Evolutionary conservation across 2,797 vertebrate species (phyloP), one percentile per base, ranked within the genome.

Genomic region (Lagocephalus sceleratus): DNA sequence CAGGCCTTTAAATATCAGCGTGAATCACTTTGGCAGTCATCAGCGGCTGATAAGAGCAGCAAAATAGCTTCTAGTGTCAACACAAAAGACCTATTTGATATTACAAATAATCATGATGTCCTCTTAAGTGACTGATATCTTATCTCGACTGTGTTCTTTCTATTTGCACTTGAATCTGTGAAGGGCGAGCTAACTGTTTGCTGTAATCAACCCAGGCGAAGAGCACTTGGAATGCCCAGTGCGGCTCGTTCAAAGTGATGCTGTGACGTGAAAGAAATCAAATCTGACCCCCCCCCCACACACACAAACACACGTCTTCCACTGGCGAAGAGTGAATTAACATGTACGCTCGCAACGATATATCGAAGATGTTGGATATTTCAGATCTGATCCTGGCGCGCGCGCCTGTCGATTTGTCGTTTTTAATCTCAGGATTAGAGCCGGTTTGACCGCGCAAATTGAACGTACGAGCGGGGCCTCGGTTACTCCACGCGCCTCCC

Each of bases 141-240:
- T 54, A 20, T 42, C 42, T 29, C 39, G 7, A 20, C 43, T 8
- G 7, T 7, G 47, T 63, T 53, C 47, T 21, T 61, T 19, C 52
- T 57, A 49, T 69, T 74, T 74, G 64, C 40, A 62, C 53, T 71
- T 54, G 51, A 78, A 63, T 7, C 16, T 52, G 35, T 48, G 35
- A 67, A 40, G 42, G 41, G 23, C 5, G 15, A 19, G 17, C 23
- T 14, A 22, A 44, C 47, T 43, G 19, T 71, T 61, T 61, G 19
- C 40, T 52, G 42, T 63, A 45, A 71, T 71, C 55, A 68, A 62
- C 35, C 44, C 17, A 45, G 17, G 26, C 51, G 51, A 35, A 57
- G 51, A 21, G 14, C 49, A 23, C 51, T 66, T 46, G 56, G 19
- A 0, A 0, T 40, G 29, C 61, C 56, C 25, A 59, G 71, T 74